Conservation (phyloP, 2,797 vertebrate species). For the Lagorchestes hirsutus region DNA sequence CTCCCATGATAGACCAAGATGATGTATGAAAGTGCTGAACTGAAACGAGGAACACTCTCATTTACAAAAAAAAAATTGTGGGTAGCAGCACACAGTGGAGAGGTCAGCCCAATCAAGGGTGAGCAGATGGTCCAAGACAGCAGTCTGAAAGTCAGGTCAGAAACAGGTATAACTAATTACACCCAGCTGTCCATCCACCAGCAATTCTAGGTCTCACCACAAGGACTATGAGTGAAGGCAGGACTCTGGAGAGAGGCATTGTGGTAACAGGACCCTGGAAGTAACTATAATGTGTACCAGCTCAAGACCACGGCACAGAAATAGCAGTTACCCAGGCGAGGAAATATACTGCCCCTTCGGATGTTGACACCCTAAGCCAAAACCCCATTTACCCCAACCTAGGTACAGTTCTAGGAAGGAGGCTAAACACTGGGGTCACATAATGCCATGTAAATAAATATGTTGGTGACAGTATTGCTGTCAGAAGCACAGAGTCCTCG, state of each 20-base stretch:
- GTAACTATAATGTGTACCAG: neutral
- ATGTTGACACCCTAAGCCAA: neutral
- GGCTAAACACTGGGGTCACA: neutral
- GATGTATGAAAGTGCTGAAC: neutral
- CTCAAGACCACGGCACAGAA: neutral
- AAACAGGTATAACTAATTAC: neutral
- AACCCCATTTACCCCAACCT: neutral
- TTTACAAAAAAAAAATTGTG: neutral
- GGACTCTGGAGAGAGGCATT: neutral
- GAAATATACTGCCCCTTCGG: neutral
- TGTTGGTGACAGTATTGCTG: neutral
- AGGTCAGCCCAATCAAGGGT: neutral
- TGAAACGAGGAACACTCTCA: neutral
- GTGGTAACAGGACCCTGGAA: neutral
- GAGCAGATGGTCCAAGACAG: neutral
- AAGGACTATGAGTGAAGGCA: neutral
- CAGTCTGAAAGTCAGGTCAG: neutral
- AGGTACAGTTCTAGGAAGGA: neutral
- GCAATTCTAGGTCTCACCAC: neutral
- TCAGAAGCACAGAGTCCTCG: neutral
- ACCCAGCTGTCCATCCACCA: neutral
- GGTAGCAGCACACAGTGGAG: neutral
- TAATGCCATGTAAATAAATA: neutral
- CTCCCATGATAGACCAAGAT: neutral
- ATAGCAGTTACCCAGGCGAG: neutral